Evolutionary conservation across 2,888 invertebrate genomes (phyloP).

Genomic region (Trichacis sp.): DNA sequence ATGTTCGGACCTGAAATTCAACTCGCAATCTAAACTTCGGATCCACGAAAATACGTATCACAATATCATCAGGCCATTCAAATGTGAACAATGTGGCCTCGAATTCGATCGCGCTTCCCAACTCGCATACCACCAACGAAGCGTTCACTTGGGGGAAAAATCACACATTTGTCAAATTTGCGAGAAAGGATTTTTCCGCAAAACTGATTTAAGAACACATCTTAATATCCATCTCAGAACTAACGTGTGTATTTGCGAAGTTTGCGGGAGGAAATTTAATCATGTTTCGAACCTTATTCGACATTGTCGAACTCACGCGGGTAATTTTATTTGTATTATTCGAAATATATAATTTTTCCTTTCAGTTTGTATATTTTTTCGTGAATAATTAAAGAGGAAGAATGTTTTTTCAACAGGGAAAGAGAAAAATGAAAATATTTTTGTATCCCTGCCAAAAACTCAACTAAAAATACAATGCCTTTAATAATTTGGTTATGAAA

Average conservation of each 20-base stretch:
- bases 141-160: conserved; percentile 61
- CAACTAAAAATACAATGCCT: no score
- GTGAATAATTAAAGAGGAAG: no score
- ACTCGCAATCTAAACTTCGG: conserved; percentile 39
- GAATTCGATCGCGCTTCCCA: conserved; percentile 64
- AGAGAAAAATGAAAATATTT: no score
- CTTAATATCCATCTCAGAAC: conserved; percentile 67
- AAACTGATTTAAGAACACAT: conserved; percentile 65
- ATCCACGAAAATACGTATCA: conserved; percentile 44
- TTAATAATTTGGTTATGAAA: no score
- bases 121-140: conserved; percentile 60
- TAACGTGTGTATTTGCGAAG: conserved; percentile 64
- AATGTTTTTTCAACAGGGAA: no score
- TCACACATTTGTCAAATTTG: conserved; percentile 64
- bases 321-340: no score
- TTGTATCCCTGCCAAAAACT: no score
- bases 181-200: conserved; percentile 62
- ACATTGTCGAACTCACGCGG: conserved; percentile 66
- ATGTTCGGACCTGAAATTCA: conserved; percentile 40
- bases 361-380: no score
- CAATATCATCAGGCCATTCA: conserved; percentile 50
- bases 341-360: no score
- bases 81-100: conserved; percentile 56
- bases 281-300: conserved; percentile 68
- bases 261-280: conserved; percentile 66